Evolutionary conservation across 2,797 vertebrate genomes (phyloP).

Genomic region (Catostomus latipinnis): DNA sequence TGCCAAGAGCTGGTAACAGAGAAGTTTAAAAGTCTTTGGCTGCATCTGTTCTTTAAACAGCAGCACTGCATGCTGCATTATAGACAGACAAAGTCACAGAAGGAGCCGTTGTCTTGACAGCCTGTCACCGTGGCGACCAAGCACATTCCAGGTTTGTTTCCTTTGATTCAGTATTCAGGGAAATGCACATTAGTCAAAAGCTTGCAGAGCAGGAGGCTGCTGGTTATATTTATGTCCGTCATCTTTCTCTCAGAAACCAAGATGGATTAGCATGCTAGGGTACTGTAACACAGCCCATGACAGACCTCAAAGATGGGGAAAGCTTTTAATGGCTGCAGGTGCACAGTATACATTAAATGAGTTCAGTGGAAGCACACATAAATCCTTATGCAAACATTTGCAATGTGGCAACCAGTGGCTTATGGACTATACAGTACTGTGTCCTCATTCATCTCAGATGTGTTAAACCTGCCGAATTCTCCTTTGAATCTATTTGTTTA

Average conservation of each 20-base stretch:
- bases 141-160: conserved; percentile 61
- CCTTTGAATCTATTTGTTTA: neutral
- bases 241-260: conserved; percentile 66
- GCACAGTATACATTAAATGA: conserved; percentile 41
- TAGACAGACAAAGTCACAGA: conserved; percentile 24
- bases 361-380: conserved; percentile 38
- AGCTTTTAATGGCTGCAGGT: conserved; percentile 49
- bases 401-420: conserved; percentile 32
- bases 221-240: conserved; percentile 66
- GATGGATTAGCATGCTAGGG: conserved; percentile 64
- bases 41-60: conserved; percentile 37
- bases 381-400: conserved; percentile 43
- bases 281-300: conserved; percentile 42
- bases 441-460: neutral
- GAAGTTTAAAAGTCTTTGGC: conserved; percentile 8
- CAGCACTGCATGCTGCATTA: conserved; percentile 19
- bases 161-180: conserved; percentile 72
- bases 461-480: neutral
- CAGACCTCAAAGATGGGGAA: conserved; percentile 32
- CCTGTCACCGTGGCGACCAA: conserved; percentile 57
- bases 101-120: conserved; percentile 48
- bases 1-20: neutral
- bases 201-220: conserved; percentile 59
- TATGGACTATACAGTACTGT: conserved; percentile 3
- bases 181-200: conserved; percentile 69